phyloP scores from a whole-genome alignment of 2,888 invertebrate species.

The Blastobasis adustella region DNA sequence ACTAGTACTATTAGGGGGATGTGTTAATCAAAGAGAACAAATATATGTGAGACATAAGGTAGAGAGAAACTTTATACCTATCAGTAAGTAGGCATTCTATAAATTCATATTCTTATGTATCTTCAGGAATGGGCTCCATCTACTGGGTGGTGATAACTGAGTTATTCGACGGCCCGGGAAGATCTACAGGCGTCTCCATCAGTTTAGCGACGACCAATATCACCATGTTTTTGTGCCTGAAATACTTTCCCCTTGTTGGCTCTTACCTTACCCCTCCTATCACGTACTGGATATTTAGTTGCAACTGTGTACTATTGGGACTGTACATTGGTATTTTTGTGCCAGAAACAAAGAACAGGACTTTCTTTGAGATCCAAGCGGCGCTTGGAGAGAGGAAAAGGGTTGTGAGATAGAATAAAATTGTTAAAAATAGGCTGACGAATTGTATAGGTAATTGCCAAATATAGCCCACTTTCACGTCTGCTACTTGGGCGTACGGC shows the following conservation, averaged over 20 bases:
- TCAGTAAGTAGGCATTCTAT: too few species aligned
- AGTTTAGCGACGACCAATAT: constrained; percentile 4
- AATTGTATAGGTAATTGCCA: too few species aligned
- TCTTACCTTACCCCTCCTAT: constrained; percentile 12
- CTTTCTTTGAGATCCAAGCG: constrained; percentile 18
- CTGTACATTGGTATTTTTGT: constrained; percentile 12
- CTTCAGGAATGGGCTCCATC: too few species aligned
- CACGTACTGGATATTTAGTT: constrained; percentile 18
- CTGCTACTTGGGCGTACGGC: too few species aligned
- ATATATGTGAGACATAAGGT: too few species aligned
- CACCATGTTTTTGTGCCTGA: constrained; percentile 14
- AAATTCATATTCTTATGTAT: too few species aligned
- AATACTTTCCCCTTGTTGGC: constrained; percentile 15
- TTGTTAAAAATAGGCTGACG: too few species aligned
- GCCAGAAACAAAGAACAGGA: constrained; percentile 21
- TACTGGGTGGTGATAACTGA: constrained; percentile 11
- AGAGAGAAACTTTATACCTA: too few species aligned
- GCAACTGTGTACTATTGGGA: constrained; percentile 9
- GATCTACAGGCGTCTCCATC: constrained; percentile 14
- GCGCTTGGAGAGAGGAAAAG: constrained; percentile 14
- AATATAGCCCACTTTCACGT: too few species aligned
- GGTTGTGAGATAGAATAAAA: too few species aligned
- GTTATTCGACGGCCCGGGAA: constrained; percentile 9
- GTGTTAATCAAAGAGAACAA: too few species aligned
- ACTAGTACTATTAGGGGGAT: too few species aligned